These are phyloP conservation scores for Anoplopoma fimbria DNA, from an alignment of 2,113 vertebrate genomes.

Conservation along the genomic window DNA sequence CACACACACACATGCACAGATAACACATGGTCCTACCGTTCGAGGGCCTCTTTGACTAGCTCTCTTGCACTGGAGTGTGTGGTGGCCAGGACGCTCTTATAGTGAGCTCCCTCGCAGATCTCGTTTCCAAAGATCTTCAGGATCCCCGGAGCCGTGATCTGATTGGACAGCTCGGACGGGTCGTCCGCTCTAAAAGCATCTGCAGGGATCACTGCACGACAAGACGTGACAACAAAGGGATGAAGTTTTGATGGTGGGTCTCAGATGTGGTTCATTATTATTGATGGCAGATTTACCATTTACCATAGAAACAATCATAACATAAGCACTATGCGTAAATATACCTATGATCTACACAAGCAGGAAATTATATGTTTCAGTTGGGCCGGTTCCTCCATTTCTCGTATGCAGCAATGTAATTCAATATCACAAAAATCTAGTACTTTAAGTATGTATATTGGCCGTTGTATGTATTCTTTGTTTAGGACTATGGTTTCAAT, in stretches of 20 bases:
- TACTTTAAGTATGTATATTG: neutral
- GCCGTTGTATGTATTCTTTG: neutral
- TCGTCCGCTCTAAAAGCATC: conserved; percentile 70
- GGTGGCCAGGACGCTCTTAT: conserved; percentile 86
- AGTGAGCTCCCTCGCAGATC: conserved; percentile 85
- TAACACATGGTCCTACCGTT: conserved; percentile 77
- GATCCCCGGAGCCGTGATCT: conserved; percentile 85
- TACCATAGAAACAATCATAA: neutral
- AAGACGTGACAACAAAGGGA: neutral
- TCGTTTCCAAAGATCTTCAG: conserved; percentile 87
- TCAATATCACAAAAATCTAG: neutral
- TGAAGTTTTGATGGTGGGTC: neutral
- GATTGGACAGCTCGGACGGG: conserved; percentile 85
- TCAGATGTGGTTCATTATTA: conserved; percentile 1
- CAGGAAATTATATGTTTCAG: neutral
- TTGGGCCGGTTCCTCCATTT: neutral
- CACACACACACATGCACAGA: conserved; percentile 13
- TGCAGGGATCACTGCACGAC: conserved; percentile 47
- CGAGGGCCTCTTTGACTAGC: conserved; percentile 87
- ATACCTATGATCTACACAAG: neutral
- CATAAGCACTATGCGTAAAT: neutral
- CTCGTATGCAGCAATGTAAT: neutral
- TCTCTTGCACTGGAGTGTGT: conserved; percentile 85
- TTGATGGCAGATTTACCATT: neutral
- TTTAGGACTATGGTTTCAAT: neutral